Evolutionary conservation across 2,797 vertebrate genomes (phyloP), one percentile per base, ranked within the genome.

Genomic region (Coregonus sp.): DNA sequence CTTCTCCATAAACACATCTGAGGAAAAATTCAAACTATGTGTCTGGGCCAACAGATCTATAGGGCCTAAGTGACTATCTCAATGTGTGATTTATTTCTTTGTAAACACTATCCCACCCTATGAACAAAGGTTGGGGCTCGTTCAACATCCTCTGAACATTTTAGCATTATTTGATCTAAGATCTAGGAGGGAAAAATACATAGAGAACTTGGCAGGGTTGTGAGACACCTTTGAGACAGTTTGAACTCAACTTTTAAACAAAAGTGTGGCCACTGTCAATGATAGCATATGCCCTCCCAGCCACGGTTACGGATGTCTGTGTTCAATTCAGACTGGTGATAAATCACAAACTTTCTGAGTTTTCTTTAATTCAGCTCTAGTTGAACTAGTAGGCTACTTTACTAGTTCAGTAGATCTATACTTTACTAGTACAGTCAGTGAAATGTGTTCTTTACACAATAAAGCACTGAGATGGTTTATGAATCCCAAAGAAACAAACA

Each of bases 21-120:
- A 66, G 85, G 77, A 88, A 90, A 90, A 89, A 92, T 90, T 84
- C 83, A 68, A 81, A 90, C 68, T 84, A 90, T 91, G 88, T 80
- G 85, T 67, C 79, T 80, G 83, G 51, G 76, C 81, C n/a, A 72
- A 85, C 78, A 54, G 79, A 73, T 88, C 83, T 82, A 82, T 82
- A 70, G 75, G 77, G 80, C 78, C 61, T 75, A 84, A 89, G 85
- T 89, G 88, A 82, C 79, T 84, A 83, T 88, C 84, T 85, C 80
- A 78, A 82, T 81, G 59, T 80, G 77, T 85, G 90, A 87, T 88
- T 85, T 81, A 68, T 68, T 4, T 70, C 88, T 90, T 75, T 85
- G 81, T 92, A 90, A 92, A 92, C 88, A 90, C 6, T 82, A 72
- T 80, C 86, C 88, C 80, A 75, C 77, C 81, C 78, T 82, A 72